phyloP scores from a whole-genome alignment of 2,888 invertebrate genomes.

The Apeira syringaria region DNA sequence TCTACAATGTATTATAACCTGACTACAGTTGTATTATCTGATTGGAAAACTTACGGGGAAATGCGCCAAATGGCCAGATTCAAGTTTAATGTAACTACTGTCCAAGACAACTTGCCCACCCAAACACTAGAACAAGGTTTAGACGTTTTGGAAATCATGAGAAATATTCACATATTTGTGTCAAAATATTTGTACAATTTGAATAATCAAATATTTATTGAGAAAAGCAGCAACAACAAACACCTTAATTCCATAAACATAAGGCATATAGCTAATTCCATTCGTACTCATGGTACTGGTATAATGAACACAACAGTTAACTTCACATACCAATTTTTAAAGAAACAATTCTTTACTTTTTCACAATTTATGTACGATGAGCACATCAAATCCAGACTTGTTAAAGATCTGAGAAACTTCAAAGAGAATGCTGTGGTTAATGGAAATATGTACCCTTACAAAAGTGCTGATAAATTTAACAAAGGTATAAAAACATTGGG shows the following conservation, averaged over 20 bases:
- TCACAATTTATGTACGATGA: conserved; percentile 99
- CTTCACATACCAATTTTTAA: conserved; percentile 96
- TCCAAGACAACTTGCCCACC: conserved; percentile 97
- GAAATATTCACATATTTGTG: conserved; percentile 97
- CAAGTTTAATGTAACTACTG: conserved; percentile 90
- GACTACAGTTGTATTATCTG: conserved; percentile 97
- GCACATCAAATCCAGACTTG: conserved; percentile 96
- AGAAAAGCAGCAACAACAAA: conserved; percentile 95
- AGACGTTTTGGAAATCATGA: conserved; percentile 98
- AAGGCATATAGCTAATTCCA: conserved; percentile 97
- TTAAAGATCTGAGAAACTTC: conserved; percentile 94
- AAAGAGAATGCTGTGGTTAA: conserved; percentile 87
- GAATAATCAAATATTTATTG: conserved; percentile 98
- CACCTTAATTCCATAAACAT: conserved; percentile 98
- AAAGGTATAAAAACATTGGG: conserved; percentile 95
- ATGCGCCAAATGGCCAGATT: conserved; percentile 96
- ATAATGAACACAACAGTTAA: conserved; percentile 98
- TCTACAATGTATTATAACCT: conserved; percentile 98
- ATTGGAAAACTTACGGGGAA: conserved; percentile 98
- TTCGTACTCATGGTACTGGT: conserved; percentile 97
- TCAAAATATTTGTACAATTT: conserved; percentile 97
- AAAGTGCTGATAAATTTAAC: conserved; percentile 96
- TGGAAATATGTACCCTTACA: conserved; percentile 91
- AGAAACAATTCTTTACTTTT: conserved; percentile 96
- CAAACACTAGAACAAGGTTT: conserved; percentile 98